Evolutionary conservation across 2,888 invertebrate genomes (phyloP).

Genomic region (Drosophila demipolita): DNA sequence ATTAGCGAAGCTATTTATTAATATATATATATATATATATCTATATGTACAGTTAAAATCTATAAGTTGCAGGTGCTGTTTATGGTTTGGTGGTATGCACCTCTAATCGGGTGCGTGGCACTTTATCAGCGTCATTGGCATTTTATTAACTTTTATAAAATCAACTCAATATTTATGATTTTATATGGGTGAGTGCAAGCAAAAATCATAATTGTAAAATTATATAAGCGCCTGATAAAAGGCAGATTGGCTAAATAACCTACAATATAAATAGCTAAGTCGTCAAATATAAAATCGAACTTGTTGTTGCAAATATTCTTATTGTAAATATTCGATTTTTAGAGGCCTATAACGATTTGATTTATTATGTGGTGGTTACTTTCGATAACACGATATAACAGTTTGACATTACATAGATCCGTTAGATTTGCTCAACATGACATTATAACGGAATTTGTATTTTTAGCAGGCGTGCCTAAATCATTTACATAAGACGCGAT

Average conservation of each 20-base stretch:
- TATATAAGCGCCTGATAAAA: conserved; percentile 50
- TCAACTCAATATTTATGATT: conserved; percentile 67
- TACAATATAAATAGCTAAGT: conserved; percentile 63
- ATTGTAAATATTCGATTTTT: conserved; percentile 20
- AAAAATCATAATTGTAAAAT: conserved; percentile 53
- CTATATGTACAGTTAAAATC: neutral
- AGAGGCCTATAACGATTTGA: conserved; percentile 46
- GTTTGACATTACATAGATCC: conserved; percentile 20
- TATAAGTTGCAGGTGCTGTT: conserved; percentile 13
- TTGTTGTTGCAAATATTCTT: conserved; percentile 15
- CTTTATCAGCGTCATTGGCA: conserved; percentile 47
- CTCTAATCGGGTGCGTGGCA: conserved; percentile 47
- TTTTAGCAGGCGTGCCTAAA: conserved; percentile 38
- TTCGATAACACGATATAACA: conserved; percentile 22
- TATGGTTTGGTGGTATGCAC: conserved; percentile 26
- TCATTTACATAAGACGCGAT: conserved; percentile 70
- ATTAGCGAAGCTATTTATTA: neutral
- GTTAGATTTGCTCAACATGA: conserved; percentile 18
- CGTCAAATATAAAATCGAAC: conserved; percentile 48
- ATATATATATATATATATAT: neutral
- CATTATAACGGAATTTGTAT: conserved; percentile 9
- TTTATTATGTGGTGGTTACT: conserved; percentile 24
- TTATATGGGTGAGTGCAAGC: conserved; percentile 26
- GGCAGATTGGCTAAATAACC: conserved; percentile 30
- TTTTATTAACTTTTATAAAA: conserved; percentile 51